These are phyloP conservation scores for Typhlichthys eigenmanni DNA, from an alignment of 2,797 vertebrate species.

Conservation along the genomic window DNA sequence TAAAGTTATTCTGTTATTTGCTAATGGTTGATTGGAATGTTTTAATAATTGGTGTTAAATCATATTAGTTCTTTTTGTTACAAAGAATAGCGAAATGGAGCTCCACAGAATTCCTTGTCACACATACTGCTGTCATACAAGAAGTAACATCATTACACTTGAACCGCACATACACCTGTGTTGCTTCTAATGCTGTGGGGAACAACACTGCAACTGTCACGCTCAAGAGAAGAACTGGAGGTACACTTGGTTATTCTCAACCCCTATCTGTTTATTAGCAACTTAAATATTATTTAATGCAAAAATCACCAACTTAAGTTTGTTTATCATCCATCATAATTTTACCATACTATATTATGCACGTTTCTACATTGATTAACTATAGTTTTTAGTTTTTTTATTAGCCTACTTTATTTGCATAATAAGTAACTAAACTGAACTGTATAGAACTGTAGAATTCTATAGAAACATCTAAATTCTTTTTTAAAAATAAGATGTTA, in stretches of 20 bases:
- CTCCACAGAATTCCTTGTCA: slow-evolving; percentile 1
- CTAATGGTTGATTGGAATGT: background rate
- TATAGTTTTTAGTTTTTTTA: background rate
- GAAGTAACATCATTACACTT: slow-evolving; percentile 76
- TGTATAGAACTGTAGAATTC: too few relatives aligned
- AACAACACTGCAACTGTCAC: slow-evolving; percentile 66
- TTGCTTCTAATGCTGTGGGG: slow-evolving; percentile 78
- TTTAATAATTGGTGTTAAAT: background rate
- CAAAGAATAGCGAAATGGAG: background rate
- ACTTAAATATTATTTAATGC: too few relatives aligned
- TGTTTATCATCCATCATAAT: too few relatives aligned
- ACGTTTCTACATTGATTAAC: background rate
- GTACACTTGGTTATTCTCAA: slow-evolving; percentile 54
- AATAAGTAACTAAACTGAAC: background rate
- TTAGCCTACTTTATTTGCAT: too few relatives aligned
- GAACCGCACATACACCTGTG: slow-evolving; percentile 75
- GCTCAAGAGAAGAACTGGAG: slow-evolving; percentile 73
- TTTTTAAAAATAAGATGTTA: background rate
- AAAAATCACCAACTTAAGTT: too few relatives aligned
- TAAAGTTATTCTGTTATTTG: too few relatives aligned
- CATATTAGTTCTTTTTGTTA: background rate
- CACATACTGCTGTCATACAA: slow-evolving; percentile 44
- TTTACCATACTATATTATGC: background rate
- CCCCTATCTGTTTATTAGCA: background rate
- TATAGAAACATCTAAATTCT: too few relatives aligned